These are phyloP conservation scores for Merodon equestris DNA, from an alignment of 2,888 invertebrate species.

Conservation along the genomic window DNA sequence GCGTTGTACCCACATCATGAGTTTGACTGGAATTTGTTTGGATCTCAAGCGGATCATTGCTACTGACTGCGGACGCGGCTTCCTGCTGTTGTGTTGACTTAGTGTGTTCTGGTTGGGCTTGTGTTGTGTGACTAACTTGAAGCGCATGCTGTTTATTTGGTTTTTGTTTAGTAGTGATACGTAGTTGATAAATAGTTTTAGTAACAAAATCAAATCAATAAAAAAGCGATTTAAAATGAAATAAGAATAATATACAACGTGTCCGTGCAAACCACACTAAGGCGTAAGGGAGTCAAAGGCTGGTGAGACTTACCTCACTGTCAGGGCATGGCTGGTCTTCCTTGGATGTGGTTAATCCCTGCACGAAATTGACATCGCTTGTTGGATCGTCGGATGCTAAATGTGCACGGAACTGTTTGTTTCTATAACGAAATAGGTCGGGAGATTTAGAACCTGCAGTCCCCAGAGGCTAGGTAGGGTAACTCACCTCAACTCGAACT, in stretches of 20 bases:
- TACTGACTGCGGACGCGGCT: constrained; percentile 24
- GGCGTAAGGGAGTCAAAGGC: not conserved
- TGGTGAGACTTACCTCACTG: constrained; percentile 75
- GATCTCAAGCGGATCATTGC: constrained; percentile 26
- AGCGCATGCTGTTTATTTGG: constrained; percentile 71
- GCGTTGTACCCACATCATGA: constrained; percentile 21
- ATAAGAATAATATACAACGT: constrained; percentile 54
- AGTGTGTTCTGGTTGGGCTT: constrained; percentile 70
- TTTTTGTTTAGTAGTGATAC: constrained; percentile 47
- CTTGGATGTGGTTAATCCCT: constrained; percentile 73
- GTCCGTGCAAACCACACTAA: constrained; percentile 25
- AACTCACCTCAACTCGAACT: constrained; percentile 85
- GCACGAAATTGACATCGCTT: constrained; percentile 79
- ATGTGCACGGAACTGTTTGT: constrained; percentile 87
- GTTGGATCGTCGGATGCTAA: constrained; percentile 84
- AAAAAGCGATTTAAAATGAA: constrained; percentile 60
- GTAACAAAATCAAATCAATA: constrained; percentile 41
- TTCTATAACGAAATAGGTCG: constrained; percentile 78
- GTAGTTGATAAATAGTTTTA: constrained; percentile 26
- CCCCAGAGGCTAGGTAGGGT: not conserved
- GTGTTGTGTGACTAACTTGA: constrained; percentile 75
- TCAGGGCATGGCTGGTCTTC: constrained; percentile 75
- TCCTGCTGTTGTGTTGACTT: constrained; percentile 71
- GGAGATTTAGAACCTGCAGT: too few species aligned
- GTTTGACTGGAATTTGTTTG: constrained; percentile 28